Percentiles rank a stretch among this genome's conserved stretches.
Conservation (phyloP, 2,113 vertebrate species). For the Sorex fumeus region DNA sequence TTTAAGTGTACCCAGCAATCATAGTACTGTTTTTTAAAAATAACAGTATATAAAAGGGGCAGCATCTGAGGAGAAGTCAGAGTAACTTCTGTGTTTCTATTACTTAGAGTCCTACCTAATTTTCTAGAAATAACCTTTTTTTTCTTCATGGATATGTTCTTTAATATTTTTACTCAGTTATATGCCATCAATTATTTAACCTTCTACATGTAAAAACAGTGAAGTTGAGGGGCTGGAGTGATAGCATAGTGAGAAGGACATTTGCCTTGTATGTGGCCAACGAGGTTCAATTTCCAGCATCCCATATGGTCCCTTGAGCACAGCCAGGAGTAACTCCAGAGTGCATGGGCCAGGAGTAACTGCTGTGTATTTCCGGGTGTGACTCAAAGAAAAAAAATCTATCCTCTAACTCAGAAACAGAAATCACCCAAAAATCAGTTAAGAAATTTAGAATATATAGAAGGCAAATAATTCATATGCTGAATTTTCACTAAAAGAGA, state of each 20-base stretch:
- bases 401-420: not conserved
- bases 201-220: not conserved
- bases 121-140: not conserved
- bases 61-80: not conserved
- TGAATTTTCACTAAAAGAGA: not conserved
- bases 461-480: not conserved
- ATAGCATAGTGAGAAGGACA: too few relatives aligned
- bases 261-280: too few relatives aligned
- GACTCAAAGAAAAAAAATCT: not conserved
- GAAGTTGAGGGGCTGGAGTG: not conserved
- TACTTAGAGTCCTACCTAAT: not conserved
- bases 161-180: not conserved
- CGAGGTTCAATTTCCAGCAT: too few relatives aligned
- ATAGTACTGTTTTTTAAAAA: not conserved
- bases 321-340: too few relatives aligned
- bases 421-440: not conserved
- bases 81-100: not conserved
- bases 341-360: too few relatives aligned
- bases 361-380: too few relatives aligned
- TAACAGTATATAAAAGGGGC: not conserved
- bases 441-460: not conserved
- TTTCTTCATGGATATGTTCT: not conserved
- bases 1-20: not conserved
- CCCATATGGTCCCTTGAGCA: too few relatives aligned
- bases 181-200: slow-evolving; percentile 48